Base-by-base conservation (phyloP, 64 coral and sea anemone genomes). In the Exaiptasia diaphana region DNA sequence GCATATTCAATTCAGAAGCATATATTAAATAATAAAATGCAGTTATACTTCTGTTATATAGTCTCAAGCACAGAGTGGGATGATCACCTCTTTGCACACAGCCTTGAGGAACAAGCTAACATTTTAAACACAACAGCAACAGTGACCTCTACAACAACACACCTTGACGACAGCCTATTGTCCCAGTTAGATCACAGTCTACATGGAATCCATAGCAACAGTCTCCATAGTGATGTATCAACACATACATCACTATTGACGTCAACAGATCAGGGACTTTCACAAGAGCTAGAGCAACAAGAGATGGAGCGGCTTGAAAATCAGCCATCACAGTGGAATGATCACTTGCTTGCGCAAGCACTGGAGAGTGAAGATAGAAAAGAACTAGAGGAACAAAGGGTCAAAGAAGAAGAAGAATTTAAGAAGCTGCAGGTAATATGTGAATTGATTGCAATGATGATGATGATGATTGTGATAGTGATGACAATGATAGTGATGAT, bases 351-450 rank as follows among this genome's bases (percentile, higher is more conserved):
- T 20, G 95, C 95, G 11, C 85, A 88, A 43, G 84, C 83, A 65
- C 50, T 99, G 20, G 79, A 99, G 27, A 71, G 76, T 76, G 95
- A 93, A 24, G 80, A 99, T 41, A 53, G 64, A 55, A 88, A 83
- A 37, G 71, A 88, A 89, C 18, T 85, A 6, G 85, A 99, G 74
- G 90, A 88, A 39, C 79, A 92, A 52, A 54, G 63, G 38, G 34
- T 58, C 10, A 91, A 93, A 52, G 95, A 99, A 74, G 75, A 99
- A 22, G 78, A 89, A 35, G 89, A 99, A 22, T 92, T 92, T 30
- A 83, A 97, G 46, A 91, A 88, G 59, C 84, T 97, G 26, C 94
- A 97, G 89, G 94, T 97, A 71, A 21, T n/a, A n/a, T n/a, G n/a
- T n/a, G n/a, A n/a, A n/a, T n/a, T n/a, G n/a, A n/a, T n/a, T n/a